Conservation (phyloP, 2,888 invertebrate species). For the Perdita meconis region DNA sequence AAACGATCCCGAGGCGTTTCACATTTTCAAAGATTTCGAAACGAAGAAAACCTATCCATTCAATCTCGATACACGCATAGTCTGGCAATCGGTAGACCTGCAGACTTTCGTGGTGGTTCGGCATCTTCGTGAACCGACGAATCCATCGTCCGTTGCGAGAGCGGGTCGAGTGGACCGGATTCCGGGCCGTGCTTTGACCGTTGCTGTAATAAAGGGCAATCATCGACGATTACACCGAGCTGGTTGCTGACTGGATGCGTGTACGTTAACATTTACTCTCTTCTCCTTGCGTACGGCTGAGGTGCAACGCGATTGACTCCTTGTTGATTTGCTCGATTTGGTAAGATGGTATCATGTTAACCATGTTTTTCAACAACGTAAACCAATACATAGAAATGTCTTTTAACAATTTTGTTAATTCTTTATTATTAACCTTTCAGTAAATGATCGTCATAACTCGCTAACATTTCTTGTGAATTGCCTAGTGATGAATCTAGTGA, state of each 20-base stretch:
- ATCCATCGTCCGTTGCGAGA: slow-evolving; percentile 64
- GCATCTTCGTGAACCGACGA: slow-evolving; percentile 61
- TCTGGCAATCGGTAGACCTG: slow-evolving; percentile 17
- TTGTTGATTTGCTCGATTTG: not conserved
- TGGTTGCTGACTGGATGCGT: slow-evolving; percentile 65
- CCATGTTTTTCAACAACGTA: too few relatives aligned
- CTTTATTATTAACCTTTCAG: too few relatives aligned
- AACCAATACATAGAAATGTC: too few relatives aligned
- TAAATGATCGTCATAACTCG: too few relatives aligned
- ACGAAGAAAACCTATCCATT: slow-evolving; percentile 47
- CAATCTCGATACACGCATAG: slow-evolving; percentile 17
- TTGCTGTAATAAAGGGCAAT: slow-evolving; percentile 82
- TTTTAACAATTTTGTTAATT: too few relatives aligned
- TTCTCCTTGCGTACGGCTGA: slow-evolving; percentile 18
- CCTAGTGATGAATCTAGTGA: too few relatives aligned
- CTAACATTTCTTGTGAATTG: too few relatives aligned
- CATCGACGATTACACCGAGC: slow-evolving; percentile 80
- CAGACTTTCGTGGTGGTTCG: slow-evolving; percentile 10
- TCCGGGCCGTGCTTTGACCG: slow-evolving; percentile 80
- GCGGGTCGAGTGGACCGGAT: slow-evolving; percentile 73
- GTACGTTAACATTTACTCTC: slow-evolving; percentile 38
- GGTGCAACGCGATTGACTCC: slow-evolving; percentile 11
- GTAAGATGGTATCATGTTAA: too few relatives aligned
- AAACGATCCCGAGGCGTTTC: too few relatives aligned
- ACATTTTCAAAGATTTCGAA: slow-evolving; percentile 35